Evolutionary conservation across 23 tunicate species (phyloP), one percentile per base, ranked within the genome.

Genomic region (Oikopleura dioica): DNA sequence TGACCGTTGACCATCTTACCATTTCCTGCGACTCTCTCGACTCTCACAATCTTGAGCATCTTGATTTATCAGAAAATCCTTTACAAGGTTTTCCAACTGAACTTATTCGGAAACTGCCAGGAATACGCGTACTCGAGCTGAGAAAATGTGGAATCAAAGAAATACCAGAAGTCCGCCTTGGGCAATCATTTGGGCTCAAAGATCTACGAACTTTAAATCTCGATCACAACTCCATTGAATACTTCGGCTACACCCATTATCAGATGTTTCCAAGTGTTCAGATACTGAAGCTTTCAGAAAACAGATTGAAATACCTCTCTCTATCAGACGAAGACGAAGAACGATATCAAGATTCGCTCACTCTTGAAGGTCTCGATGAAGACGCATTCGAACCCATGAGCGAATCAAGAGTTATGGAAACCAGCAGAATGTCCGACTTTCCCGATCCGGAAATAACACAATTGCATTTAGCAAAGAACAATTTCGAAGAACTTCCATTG

Each of bases 191-290:
- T 63, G 55, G 55, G 16, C 72, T 28, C 4, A 24, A 28, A 63
- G 72, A 63, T 23, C 72, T 63, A 12, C 72, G 72, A 63, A 63
- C 16, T 28, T 63, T 63, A 63, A 63, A 63, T 28, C 26, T 63
- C 30, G 72, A 63, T 2, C 30, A 63, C 72, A 63, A 63, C 33
- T 2, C 16, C 2, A 63, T 63, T 63, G 2, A 23, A 24, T 2
- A 28, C 33, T 16, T 63, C 2, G 26, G 26, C 33, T 63, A 31
- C 26, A 12, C 2, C 26, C 72, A 63, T 23, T 63, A 21, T 28
- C 30, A 23, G 30, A 63, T 63, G 72, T 63, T 63, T 63, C 72
- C 72, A 21, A 28, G 4, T 2, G 26, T 63, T 16, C 72, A 63
- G 33, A n/a, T n/a, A n/a, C n/a, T n/a, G n/a, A n/a, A n/a, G n/a